Percentiles rank a stretch among this genome's conserved stretches.
phyloP scores from a whole-genome alignment of 2,888 invertebrate species.

The Nomada fucata region DNA sequence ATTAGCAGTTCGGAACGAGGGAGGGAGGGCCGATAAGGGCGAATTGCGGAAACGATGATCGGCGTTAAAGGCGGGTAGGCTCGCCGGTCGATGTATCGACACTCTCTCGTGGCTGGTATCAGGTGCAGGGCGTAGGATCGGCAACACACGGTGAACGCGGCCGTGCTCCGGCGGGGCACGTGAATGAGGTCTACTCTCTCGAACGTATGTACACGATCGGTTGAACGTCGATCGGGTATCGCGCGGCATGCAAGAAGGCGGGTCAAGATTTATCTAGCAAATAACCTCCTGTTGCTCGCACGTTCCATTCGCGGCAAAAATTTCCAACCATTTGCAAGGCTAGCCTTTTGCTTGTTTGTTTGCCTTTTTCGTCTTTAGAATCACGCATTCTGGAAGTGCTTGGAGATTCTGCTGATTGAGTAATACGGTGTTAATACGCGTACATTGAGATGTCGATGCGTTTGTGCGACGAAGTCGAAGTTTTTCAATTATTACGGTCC shows the following conservation, averaged over 20 bases:
- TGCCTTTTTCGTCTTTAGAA: not conserved
- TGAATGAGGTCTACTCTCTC: slow-evolving; percentile 67
- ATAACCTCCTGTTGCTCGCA: slow-evolving; percentile 76
- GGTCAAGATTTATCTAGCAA: slow-evolving; percentile 76
- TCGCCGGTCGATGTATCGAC: slow-evolving; percentile 28
- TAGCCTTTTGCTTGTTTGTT: slow-evolving; percentile 6
- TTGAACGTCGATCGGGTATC: slow-evolving; percentile 75
- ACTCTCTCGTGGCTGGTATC: slow-evolving; percentile 55
- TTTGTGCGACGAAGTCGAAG: no score
- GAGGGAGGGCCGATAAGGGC: slow-evolving; percentile 27
- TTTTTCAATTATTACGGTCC: no score
- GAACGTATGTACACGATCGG: slow-evolving; percentile 65
- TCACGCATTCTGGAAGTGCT: no score
- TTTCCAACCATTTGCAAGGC: slow-evolving; percentile 59
- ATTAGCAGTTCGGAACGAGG: slow-evolving; percentile 39
- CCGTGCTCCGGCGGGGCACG: slow-evolving; percentile 63
- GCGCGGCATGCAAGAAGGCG: slow-evolving; percentile 76
- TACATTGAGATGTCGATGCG: no score
- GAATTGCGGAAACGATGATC: slow-evolving; percentile 58
- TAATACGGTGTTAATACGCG: no score
- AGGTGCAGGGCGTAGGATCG: slow-evolving; percentile 70
- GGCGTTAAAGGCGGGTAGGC: slow-evolving; percentile 31
- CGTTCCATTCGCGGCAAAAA: slow-evolving; percentile 72
- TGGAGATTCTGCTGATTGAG: no score
- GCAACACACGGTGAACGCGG: slow-evolving; percentile 52